Base-by-base conservation (phyloP, 1,140 invertebrate species). In the Cherax destructor region DNA sequence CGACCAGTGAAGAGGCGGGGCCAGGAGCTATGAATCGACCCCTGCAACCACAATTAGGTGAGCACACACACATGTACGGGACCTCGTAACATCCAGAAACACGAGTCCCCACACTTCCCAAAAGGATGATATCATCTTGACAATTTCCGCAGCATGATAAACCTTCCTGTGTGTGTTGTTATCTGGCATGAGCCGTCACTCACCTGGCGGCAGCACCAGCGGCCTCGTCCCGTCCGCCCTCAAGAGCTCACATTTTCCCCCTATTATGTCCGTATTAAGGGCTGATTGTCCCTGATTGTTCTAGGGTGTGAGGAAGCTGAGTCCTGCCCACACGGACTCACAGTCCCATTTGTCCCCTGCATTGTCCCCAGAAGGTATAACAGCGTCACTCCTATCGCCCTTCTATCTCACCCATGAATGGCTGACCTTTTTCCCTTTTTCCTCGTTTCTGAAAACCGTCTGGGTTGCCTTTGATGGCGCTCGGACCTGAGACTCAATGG, bases 261-360 rank as follows among this genome's bases (percentile, higher is more conserved):
- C 83, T 91, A 91, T 91, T 91, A 91, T 86, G 83, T 24, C 89
- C 76, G 83, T 91, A 91, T 91, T 91, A 91, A 80, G 89, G 52
- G 61, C 89, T 91, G 89, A 91, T 91, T 91, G 89, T 86, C 72
- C 89, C 30, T 91, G 89, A 91, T 91, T 91, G 89, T 91, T 91
- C 89, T 90, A 83, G 87, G 65, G 61, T 72, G 80, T 65, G 78
- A 81, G 80, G 50, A 59, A 50, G 76, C 74, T 74, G 74, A 65
- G 74, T 10, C 81, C 83, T n/a, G 74, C 72, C 89, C 83, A 85
- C 76, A 91, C 83, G 30, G 56, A 49, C 18, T 59, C 77, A 85
- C 86, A 86, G 89, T 91, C 74, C 50, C 80, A 91, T 91, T 91
- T 91, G 89, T 91, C 89, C 89, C 30, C 11, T 65, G 61, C 80